Conservation (phyloP, 2,113 vertebrate species). For the Macrotus californicus region DNA sequence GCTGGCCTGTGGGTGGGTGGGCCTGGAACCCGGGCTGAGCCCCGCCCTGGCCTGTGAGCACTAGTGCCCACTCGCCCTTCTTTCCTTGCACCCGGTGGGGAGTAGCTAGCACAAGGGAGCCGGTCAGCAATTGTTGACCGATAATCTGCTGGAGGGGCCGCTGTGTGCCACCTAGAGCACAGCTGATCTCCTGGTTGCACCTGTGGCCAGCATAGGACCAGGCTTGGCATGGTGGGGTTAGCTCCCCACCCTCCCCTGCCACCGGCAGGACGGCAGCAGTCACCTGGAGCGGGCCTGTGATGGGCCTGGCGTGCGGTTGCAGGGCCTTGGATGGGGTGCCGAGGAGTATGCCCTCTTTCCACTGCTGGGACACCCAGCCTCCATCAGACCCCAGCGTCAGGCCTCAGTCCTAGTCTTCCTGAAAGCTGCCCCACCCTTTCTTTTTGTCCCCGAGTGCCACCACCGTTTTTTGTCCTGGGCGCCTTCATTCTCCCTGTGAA, state of each 20-base stretch:
- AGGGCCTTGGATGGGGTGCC: neutral
- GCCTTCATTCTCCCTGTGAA: neutral
- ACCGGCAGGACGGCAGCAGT: fast-evolving
- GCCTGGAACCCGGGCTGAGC: neutral
- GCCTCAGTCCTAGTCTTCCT: neutral
- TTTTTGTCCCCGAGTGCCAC: neutral
- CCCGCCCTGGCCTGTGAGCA: neutral
- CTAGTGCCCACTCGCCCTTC: neutral
- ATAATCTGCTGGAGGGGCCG: neutral
- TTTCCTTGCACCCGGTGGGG: neutral
- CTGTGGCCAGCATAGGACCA: neutral
- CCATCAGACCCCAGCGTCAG: fast-evolving
- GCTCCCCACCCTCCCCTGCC: neutral
- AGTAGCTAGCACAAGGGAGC: neutral
- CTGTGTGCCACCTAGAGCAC: neutral
- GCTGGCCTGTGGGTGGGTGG: neutral
- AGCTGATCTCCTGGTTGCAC: neutral
- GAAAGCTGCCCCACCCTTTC: neutral
- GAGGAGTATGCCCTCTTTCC: neutral
- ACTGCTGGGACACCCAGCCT: fast-evolving
- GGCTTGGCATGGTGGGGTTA: neutral
- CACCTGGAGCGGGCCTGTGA: neutral
- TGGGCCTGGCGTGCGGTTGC: neutral
- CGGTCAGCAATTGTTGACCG: neutral
- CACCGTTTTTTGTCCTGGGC: neutral